Conservation (phyloP, 2,113 vertebrate species). For the Lonchura striata region DNA sequence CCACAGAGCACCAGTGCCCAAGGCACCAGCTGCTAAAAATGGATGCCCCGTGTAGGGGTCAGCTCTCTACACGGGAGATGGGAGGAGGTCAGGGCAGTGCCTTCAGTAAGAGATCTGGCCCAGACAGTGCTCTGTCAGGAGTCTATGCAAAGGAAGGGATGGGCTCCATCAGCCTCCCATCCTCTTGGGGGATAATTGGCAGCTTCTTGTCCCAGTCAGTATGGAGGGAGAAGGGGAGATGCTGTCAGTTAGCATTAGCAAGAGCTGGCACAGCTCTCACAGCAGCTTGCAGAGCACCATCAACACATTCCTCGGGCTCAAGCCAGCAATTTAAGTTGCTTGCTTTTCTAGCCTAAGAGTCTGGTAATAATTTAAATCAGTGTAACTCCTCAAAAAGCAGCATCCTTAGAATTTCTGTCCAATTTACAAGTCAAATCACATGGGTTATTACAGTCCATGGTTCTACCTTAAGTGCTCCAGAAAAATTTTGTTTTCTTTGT, state of each 20-base stretch:
- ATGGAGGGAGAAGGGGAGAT: not conserved
- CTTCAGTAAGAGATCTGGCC: not conserved
- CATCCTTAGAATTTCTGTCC: constrained; percentile 15
- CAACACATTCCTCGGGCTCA: constrained; percentile 30
- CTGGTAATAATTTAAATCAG: constrained; percentile 57
- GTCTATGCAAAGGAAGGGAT: not conserved
- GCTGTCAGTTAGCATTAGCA: constrained; percentile 58
- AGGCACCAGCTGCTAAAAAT: constrained; percentile 19
- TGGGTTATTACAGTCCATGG: not conserved
- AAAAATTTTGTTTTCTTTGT: constrained; percentile 23
- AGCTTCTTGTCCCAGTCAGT: constrained; percentile 23
- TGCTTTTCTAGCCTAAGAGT: not conserved
- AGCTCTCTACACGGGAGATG: not conserved
- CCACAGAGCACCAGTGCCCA: not conserved
- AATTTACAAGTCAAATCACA: constrained; percentile 61
- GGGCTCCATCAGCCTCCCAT: not conserved
- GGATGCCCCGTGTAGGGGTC: not conserved
- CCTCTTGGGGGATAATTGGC: constrained; percentile 25
- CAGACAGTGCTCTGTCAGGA: not conserved
- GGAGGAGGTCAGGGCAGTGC: not conserved
- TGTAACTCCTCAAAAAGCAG: not conserved
- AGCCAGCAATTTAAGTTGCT: not conserved
- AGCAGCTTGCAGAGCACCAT: constrained; percentile 42
- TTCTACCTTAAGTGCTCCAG: constrained; percentile 13
- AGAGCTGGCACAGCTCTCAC: constrained; percentile 34